A percentile compares a stretch with the other conserved stretches of the same genome.
phyloP scores from a whole-genome alignment of 2,797 vertebrate species.

The Fringilla coelebs region DNA sequence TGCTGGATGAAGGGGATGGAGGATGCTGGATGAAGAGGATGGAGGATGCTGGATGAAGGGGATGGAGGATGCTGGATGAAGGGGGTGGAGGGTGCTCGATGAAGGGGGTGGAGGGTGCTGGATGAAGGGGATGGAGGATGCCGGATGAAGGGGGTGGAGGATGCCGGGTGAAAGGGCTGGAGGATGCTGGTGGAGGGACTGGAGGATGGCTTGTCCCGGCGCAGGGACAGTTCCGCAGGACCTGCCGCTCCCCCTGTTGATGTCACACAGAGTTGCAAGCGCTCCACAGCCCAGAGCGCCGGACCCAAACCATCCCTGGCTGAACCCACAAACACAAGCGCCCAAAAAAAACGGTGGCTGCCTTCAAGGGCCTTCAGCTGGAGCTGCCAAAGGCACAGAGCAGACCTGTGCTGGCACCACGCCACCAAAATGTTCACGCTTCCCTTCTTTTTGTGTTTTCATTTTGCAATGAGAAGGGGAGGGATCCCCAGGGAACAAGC shows the following conservation, averaged over 20 bases:
- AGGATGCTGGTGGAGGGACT: not conserved
- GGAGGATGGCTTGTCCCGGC: not conserved
- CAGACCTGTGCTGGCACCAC: not conserved
- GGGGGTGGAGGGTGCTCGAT: no score
- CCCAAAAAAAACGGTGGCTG: not conserved
- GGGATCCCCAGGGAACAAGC: fast-evolving
- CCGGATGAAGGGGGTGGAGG: not conserved
- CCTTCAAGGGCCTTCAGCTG: not conserved
- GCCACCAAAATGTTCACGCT: not conserved
- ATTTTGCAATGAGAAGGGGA: not conserved
- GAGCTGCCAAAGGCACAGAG: not conserved
- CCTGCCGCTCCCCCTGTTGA: slow-evolving; percentile 32
- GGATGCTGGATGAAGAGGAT: no score
- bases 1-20: no score
- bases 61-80: no score
- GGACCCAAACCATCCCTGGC: not conserved
- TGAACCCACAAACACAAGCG: fast-evolving
- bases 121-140: no score
- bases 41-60: no score
- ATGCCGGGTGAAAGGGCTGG: not conserved
- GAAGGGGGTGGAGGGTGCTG: not conserved
- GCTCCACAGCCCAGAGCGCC: not conserved
- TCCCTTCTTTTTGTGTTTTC: not conserved
- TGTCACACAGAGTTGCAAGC: not conserved
- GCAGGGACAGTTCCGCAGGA: not conserved